A percentile compares a stretch with the other conserved stretches of the same genome.
Evolutionary conservation across 2,113 vertebrate species (phyloP).

Genomic region (Lampris megalopsis): DNA sequence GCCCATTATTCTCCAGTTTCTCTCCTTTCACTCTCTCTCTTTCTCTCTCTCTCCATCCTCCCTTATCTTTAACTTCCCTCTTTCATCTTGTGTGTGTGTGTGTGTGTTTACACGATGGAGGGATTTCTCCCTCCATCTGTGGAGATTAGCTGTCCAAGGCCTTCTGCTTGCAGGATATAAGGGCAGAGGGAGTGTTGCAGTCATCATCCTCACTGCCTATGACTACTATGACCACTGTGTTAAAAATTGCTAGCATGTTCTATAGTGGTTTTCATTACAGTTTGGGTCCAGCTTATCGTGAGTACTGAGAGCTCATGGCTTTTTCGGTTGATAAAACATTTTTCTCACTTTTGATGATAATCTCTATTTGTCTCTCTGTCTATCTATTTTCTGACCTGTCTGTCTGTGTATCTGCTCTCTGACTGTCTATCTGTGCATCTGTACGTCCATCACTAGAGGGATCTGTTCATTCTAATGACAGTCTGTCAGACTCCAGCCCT

Average conservation of each 20-base stretch:
- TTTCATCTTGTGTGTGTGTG: slow-evolving; percentile 66
- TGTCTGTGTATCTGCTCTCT: slow-evolving; percentile 1
- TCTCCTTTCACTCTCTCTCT: not conserved
- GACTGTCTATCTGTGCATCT: slow-evolving; percentile 1
- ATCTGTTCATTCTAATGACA: slow-evolving; percentile 88
- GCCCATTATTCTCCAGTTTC: slow-evolving; percentile 1
- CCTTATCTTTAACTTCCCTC: slow-evolving; percentile 54
- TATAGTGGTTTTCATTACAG: slow-evolving; percentile 75
- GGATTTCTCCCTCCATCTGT: slow-evolving; percentile 78
- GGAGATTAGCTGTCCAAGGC: slow-evolving; percentile 85
- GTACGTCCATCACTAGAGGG: slow-evolving; percentile 80
- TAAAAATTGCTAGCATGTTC: slow-evolving; percentile 67
- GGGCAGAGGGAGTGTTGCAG: slow-evolving; percentile 47
- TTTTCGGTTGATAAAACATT: slow-evolving; percentile 1
- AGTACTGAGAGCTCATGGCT: slow-evolving; percentile 54
- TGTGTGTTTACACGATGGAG: slow-evolving; percentile 80
- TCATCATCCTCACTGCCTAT: slow-evolving; percentile 24
- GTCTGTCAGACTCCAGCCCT: slow-evolving; percentile 88
- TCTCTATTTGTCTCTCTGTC: not conserved
- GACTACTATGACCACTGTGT: slow-evolving; percentile 7
- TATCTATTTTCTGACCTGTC: not conserved
- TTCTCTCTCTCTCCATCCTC: slow-evolving; percentile 25
- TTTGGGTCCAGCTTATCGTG: slow-evolving; percentile 75
- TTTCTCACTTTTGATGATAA: not conserved
- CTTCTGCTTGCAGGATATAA: slow-evolving; percentile 73